Evolutionary conservation across 2,113 vertebrate species (phyloP).

Genomic region (Austrofundulus limnaeus): DNA sequence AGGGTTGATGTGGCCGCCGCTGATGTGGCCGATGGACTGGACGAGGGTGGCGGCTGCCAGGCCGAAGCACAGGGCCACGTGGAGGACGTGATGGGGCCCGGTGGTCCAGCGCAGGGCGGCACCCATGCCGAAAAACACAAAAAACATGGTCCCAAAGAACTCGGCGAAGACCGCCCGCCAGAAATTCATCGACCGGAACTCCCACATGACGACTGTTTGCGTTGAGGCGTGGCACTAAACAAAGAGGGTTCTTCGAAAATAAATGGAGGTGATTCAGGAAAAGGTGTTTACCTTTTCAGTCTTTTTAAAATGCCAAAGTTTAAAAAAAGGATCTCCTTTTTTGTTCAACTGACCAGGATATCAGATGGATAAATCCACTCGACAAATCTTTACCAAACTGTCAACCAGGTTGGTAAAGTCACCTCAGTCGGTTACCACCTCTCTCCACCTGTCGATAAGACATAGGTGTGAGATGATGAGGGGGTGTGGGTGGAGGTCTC

Average conservation of each 20-base stretch:
- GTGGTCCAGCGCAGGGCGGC: constrained; percentile 87
- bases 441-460: constrained; percentile 72
- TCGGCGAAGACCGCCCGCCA: constrained; percentile 94
- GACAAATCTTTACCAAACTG: constrained; percentile 45
- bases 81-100: constrained; percentile 85
- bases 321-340: constrained; percentile 46
- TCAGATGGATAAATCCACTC: constrained; percentile 54
- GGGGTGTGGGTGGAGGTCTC: constrained; percentile 51
- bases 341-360: constrained; percentile 10
- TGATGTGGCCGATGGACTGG: constrained; percentile 90
- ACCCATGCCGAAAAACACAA: constrained; percentile 91
- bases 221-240: constrained; percentile 33
- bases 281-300: constrained; percentile 53
- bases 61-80: constrained; percentile 89
- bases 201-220: constrained; percentile 85
- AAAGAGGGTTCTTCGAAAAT: constrained; percentile 19
- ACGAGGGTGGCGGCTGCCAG: constrained; percentile 89
- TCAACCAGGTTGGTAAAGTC: constrained; percentile 49
- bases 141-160: constrained; percentile 94
- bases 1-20: constrained; percentile 92
- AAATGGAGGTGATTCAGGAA: constrained; percentile 25
- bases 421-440: constrained; percentile 64
- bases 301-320: constrained; percentile 38
- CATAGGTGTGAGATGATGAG: constrained; percentile 66
- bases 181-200: constrained; percentile 91